A percentile compares a stretch with the other conserved stretches of the same genome.
phyloP scores from a whole-genome alignment of 2,797 vertebrate species.

The Synanceia verrucosa region DNA sequence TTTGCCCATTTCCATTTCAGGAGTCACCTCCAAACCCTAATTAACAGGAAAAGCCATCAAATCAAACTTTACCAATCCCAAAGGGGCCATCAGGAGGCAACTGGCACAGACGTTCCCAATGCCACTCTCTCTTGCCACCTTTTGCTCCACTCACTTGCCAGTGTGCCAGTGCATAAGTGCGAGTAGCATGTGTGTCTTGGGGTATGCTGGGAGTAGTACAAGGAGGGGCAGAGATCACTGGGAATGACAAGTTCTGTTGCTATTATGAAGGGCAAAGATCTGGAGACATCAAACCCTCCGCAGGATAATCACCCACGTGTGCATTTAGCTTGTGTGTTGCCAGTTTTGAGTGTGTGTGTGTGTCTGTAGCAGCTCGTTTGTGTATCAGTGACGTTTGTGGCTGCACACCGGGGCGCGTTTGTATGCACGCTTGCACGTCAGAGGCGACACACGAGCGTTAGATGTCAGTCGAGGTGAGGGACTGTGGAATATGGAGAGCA shows the following conservation, averaged over 20 bases:
- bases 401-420: slow-evolving; percentile 39
- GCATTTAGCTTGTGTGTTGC: slow-evolving; percentile 37
- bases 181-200: slow-evolving; percentile 8
- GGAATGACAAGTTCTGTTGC: slow-evolving; percentile 56
- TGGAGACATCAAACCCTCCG: slow-evolving; percentile 63
- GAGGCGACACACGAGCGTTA: slow-evolving; percentile 67
- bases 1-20: slow-evolving; percentile 79
- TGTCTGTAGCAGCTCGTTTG: slow-evolving; percentile 23
- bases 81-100: slow-evolving; percentile 72
- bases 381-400: slow-evolving; percentile 38
- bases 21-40: slow-evolving; percentile 83
- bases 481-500: slow-evolving; percentile 75
- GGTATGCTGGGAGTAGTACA: slow-evolving; percentile 8
- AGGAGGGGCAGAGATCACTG: slow-evolving; percentile 56
- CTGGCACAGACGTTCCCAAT: slow-evolving; percentile 69
- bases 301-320: slow-evolving; percentile 55
- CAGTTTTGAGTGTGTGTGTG: slow-evolving; percentile 41
- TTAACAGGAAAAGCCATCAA: slow-evolving; percentile 81
- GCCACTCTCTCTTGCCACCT: slow-evolving; percentile 63
- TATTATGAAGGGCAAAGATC: slow-evolving; percentile 59
- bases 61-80: slow-evolving; percentile 81
- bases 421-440: slow-evolving; percentile 64
- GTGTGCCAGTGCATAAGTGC: slow-evolving; percentile 21
- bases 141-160: slow-evolving; percentile 44
- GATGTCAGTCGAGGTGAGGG: slow-evolving; percentile 77